Percentiles rank a stretch among this genome's conserved stretches.
Evolutionary conservation across 2,888 invertebrate species (phyloP).

Genomic region (Sycophila texana): DNA sequence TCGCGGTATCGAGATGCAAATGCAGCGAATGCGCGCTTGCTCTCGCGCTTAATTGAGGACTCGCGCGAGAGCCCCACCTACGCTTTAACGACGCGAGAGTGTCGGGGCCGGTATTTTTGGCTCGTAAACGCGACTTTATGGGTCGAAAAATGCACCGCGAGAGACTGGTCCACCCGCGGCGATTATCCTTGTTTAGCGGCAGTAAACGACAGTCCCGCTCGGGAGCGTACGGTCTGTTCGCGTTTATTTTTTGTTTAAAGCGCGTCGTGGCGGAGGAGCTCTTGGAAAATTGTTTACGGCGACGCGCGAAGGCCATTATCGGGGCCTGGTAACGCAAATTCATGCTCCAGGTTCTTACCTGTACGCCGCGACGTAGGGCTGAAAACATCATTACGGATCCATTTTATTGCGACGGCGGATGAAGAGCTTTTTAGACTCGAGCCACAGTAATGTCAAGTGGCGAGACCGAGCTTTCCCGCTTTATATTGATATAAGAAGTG

Average conservation of each 20-base stretch:
- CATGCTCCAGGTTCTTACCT: background rate
- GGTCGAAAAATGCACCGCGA: background rate
- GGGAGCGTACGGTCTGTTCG: background rate
- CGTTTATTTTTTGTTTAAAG: background rate
- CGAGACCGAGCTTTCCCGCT: background rate
- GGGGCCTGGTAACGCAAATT: background rate
- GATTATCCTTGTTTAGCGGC: no score
- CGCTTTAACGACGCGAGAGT: conserved; percentile 17
- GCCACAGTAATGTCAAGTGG: conserved; percentile 7
- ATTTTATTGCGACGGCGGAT: background rate
- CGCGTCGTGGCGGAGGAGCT: background rate
- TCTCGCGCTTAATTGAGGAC: conserved; percentile 33
- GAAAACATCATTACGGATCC: conserved; percentile 13
- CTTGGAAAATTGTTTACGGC: background rate
- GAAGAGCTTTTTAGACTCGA: background rate
- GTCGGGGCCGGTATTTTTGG: background rate
- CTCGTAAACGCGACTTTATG: background rate
- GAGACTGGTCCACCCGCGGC: no score
- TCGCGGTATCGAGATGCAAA: conserved; percentile 44
- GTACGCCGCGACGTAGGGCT: background rate
- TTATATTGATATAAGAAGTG: background rate
- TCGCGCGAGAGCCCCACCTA: conserved; percentile 13
- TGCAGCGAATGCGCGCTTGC: background rate
- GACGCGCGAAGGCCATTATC: background rate
- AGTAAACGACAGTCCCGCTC: background rate